Conservation (phyloP, 2,113 vertebrate genomes). For the Xiphias gladius region DNA sequence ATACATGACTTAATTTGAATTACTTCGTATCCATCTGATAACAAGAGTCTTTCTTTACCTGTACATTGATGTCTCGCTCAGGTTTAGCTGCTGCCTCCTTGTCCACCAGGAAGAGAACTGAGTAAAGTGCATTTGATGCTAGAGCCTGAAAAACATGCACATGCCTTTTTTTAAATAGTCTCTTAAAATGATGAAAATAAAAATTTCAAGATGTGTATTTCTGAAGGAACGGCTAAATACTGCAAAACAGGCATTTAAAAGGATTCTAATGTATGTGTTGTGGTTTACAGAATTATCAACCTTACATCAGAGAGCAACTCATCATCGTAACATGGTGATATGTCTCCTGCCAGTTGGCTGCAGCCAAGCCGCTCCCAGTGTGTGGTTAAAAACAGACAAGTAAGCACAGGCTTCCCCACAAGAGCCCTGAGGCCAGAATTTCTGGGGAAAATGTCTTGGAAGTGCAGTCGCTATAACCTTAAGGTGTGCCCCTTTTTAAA, state of each 20-base stretch:
- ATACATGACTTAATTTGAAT: neutral
- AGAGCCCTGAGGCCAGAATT: conserved; percentile 69
- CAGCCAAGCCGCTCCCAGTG: conserved; percentile 48
- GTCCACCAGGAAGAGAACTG: conserved; percentile 84
- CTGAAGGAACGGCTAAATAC: conserved; percentile 9
- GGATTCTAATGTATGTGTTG: conserved; percentile 30
- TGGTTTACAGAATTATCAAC: conserved; percentile 47
- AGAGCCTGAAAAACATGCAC: conserved; percentile 66
- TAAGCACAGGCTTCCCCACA: conserved; percentile 69
- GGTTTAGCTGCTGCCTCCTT: conserved; percentile 83
- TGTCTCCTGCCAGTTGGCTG: conserved; percentile 52
- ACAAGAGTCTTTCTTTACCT: conserved; percentile 73
- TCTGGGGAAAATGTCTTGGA: conserved; percentile 68
- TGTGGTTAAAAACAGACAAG: conserved; percentile 77
- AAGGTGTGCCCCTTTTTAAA: conserved; percentile 54
- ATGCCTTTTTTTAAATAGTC: conserved; percentile 4
- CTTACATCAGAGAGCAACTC: conserved; percentile 55
- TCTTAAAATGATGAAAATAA: conserved; percentile 13
- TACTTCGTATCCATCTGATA: neutral
- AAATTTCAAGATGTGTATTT: neutral
- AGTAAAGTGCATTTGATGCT: conserved; percentile 85
- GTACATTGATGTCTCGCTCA: conserved; percentile 82
- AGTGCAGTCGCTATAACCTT: conserved; percentile 26
- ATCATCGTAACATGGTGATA: conserved; percentile 68
- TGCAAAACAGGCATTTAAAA: conserved; percentile 20